Base-by-base conservation (phyloP, 1,140 invertebrate species). In the Cyrtorhinus lividipennis region DNA sequence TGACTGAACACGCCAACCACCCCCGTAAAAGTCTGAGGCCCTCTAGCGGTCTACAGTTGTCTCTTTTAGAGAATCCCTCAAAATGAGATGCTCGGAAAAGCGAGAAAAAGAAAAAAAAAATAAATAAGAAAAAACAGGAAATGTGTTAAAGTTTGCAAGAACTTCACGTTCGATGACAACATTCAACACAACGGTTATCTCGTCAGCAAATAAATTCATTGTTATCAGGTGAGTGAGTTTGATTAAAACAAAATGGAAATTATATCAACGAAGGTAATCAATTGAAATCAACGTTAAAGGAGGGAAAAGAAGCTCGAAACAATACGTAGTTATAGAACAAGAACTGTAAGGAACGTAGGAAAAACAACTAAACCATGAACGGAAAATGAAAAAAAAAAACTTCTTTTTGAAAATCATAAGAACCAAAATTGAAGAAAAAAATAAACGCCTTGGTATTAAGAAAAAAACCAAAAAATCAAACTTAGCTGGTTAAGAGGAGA, bases 401-500 rank as follows among this genome's bases (percentile, higher is more conserved):
- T 62, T 44, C 18, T 53, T 53, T 13, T 15, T 53, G 48, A 20
- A 53, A 53, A 53, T 53, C 30, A 38, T 38, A 38, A 38, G 64
- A 66, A 67, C 64, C 68, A 61, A 64, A 65, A 69, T 69, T 68
- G 62, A 60, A 68, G 66, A 59, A 66, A 69, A 71, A 71, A 57
- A 65, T 62, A 70, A 69, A 69, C 64, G 58, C 61, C 45, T 58
- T 56, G 48, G 59, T 61, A 60, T 24, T 46, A 38, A 61, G n/a
- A n/a, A 56, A 61, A 61, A 64, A 23, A 30, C 44, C 62, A 38
- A 38, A 38, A 38, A 38, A 38, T 38, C 30, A 38, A 38, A 38
- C 30, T 38, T 53, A 15, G 5, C 48, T 12, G 48, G 20, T 53
- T 62, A 64, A 62, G 46, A 66, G 64, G 64, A 66, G 65, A 64